Base-by-base conservation (phyloP, 2,113 vertebrate genomes). In the Caretta caretta region DNA sequence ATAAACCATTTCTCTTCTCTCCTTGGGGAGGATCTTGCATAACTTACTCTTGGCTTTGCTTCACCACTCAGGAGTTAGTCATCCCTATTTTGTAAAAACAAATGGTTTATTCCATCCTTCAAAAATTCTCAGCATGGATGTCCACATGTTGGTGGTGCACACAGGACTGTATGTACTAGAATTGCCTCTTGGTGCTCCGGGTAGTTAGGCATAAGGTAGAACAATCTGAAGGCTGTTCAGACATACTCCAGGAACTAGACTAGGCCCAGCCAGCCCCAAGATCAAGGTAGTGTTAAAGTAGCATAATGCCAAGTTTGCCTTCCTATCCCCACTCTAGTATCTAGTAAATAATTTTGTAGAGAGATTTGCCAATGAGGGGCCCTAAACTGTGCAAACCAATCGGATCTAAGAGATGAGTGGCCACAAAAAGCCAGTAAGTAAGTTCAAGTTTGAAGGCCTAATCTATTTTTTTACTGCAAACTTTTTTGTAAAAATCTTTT, bases 1-100 rank as follows among this genome's bases (percentile, higher is more conserved):
- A 97, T 97, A 97, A 97, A 97, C 97, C 96, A 97, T 97, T 97
- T 93, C 93, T 96, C 91, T 93, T 96, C 96, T 92, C 96, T 97
- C 96, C 95, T 95, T 2, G 25, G 94, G 90, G 96, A 97, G 88
- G 95, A 94, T 97, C 96, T 90, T 97, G 96, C 92, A 97, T 97
- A 97, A 97, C 93, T 97, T 97, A 97, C 96, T 94, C 93, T 93
- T 97, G 96, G 96, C 96, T 97, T 91, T 94, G 96, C 92, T 97
- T 97, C 95, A 96, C 97, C 92, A 97, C 93, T 97, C 95, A 94
- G 95, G 93, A 95, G 10, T 94, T 97, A 96, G 97, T 97, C 95
- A 94, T 96, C 96, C 95, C 96, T 97, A 97, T 96, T 97, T 97
- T 97, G 94, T 95, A 96, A 95, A 97, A 96, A 92, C 97, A 97